A percentile compares a stretch with the other conserved stretches of the same genome.
Evolutionary conservation across 2,113 vertebrate species (phyloP).

Genomic region (Lepidiolamprologus cunningtoni): DNA sequence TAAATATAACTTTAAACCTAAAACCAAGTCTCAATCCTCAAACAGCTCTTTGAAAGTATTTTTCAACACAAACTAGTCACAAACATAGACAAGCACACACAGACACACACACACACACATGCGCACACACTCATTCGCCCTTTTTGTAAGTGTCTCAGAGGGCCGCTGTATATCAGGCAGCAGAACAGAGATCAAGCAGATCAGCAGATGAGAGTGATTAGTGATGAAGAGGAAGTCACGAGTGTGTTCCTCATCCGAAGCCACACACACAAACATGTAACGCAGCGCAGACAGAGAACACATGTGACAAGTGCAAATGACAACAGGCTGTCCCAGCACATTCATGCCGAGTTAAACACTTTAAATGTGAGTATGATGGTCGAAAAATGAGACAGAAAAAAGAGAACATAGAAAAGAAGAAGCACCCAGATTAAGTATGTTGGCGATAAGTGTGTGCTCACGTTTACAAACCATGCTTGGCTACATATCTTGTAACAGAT

Average conservation of each 20-base stretch:
- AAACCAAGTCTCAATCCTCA: background rate
- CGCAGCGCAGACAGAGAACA: slow-evolving; percentile 14
- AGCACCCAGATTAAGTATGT: background rate
- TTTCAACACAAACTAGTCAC: background rate
- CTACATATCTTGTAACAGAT: background rate
- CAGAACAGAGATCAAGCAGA: slow-evolving; percentile 67
- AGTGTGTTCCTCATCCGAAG: slow-evolving; percentile 68
- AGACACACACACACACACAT: background rate
- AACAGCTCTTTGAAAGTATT: background rate
- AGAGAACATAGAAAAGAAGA: background rate
- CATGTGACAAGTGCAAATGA: background rate
- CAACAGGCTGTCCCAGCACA: background rate
- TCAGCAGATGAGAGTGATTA: slow-evolving; percentile 88
- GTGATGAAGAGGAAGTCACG: slow-evolving; percentile 89
- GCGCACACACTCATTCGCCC: background rate
- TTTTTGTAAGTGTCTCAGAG: background rate
- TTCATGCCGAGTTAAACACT: background rate
- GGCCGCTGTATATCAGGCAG: slow-evolving; percentile 58
- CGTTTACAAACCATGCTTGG: background rate
- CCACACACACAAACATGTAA: slow-evolving; percentile 41
- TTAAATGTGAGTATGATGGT: background rate
- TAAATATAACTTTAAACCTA: background rate
- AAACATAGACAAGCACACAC: background rate
- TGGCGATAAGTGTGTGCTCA: background rate
- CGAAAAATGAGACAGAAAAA: background rate